Evolutionary conservation across 1,140 invertebrate species (phyloP).

Genomic region (Chlorops oryzae): DNA sequence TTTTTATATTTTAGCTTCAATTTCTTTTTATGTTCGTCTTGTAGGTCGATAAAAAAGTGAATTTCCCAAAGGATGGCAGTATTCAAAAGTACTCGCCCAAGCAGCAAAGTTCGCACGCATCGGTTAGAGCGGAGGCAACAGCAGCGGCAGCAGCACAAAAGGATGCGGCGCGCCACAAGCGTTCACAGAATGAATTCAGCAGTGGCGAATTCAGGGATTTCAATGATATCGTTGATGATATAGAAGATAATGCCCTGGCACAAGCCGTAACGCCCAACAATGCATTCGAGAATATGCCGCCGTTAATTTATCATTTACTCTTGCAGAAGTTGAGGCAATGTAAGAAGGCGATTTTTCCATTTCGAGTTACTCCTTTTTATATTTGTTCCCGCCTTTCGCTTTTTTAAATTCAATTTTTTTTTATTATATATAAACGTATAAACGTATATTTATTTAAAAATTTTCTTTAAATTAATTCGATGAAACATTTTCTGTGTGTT

Average conservation of each 20-base stretch:
- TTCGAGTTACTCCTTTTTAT: too few relatives aligned
- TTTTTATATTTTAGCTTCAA: slow-evolving; percentile 13
- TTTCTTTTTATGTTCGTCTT: slow-evolving; percentile 17
- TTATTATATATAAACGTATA: too few relatives aligned
- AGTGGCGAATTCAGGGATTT: slow-evolving; percentile 40
- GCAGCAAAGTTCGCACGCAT: background rate
- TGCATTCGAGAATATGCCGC: slow-evolving; percentile 42
- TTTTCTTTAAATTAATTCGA: too few relatives aligned
- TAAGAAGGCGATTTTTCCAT: too few relatives aligned
- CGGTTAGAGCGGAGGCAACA: background rate
- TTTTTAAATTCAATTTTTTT: too few relatives aligned
- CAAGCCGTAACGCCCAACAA: slow-evolving; percentile 30
- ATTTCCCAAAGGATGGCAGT: too few relatives aligned
- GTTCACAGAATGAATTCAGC: slow-evolving; percentile 6
- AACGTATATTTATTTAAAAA: too few relatives aligned
- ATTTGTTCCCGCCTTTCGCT: too few relatives aligned
- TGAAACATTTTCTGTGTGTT: too few relatives aligned
- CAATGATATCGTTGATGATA: slow-evolving; percentile 39
- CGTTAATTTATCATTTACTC: slow-evolving; percentile 37
- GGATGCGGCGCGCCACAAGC: slow-evolving; percentile 28
- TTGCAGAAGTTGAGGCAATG: slow-evolving; percentile 38
- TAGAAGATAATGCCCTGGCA: slow-evolving; percentile 32
- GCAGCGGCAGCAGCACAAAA: too few relatives aligned
- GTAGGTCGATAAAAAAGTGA: background rate
- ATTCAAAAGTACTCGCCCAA: slow-evolving; percentile 12